A percentile compares a stretch with the other conserved stretches of the same genome.
Evolutionary conservation across 2,113 vertebrate species (phyloP).

Genomic region (Hipposideros armiger): DNA sequence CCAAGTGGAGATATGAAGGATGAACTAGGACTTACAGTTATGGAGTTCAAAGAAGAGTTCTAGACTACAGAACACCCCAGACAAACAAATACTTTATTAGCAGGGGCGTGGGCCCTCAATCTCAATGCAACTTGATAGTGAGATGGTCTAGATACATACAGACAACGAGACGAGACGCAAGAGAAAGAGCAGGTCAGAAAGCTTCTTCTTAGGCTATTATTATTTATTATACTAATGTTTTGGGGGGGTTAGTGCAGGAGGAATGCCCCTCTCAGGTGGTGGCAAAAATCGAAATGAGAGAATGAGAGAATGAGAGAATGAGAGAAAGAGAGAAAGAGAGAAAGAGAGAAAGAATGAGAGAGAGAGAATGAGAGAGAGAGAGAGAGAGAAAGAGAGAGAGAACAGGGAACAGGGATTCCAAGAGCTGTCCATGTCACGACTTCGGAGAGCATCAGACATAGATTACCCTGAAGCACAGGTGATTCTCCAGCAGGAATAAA

Average conservation of each 20-base stretch:
- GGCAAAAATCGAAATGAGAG: background rate
- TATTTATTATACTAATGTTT: background rate
- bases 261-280: background rate
- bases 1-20: background rate
- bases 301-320: no score
- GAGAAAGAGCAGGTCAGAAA: background rate
- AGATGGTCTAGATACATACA: background rate
- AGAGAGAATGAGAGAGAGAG: no score
- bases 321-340: no score
- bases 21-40: background rate
- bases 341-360: no score
- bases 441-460: background rate
- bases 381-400: background rate
- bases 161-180: background rate
- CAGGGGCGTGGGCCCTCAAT: background rate
- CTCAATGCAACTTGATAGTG: background rate
- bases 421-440: background rate
- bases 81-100: background rate
- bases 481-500: background rate
- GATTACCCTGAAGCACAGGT: background rate
- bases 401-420: background rate
- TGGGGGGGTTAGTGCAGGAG: background rate
- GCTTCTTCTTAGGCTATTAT: background rate
- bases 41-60: background rate
- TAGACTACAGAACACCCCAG: background rate